These are phyloP conservation scores for Cancer borealis DNA, from an alignment of 2,888 invertebrate species.

Conservation along the genomic window DNA sequence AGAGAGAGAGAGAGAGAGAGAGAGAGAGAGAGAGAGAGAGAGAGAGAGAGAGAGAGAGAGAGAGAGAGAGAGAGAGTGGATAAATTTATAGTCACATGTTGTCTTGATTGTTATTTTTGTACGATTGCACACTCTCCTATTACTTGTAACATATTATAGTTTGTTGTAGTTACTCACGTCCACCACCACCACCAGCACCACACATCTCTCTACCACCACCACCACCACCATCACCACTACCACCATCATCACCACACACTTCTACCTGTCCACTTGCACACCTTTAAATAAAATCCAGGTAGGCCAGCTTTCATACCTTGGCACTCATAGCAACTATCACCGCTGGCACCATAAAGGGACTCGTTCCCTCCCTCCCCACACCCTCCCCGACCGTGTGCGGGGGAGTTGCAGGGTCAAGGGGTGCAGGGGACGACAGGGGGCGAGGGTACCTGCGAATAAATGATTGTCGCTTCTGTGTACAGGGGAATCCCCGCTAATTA, in stretches of 20 bases:
- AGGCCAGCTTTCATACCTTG: too few species aligned
- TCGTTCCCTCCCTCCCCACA: too few species aligned
- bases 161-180: too few species aligned
- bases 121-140: neutral
- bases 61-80: conserved; percentile 34
- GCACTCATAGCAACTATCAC: too few species aligned
- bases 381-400: neutral
- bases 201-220: neutral
- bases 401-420: neutral
- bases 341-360: too few species aligned
- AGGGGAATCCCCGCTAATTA: conserved; percentile 32
- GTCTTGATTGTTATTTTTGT: neutral
- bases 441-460: neutral
- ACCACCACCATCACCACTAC: neutral
- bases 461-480: conserved; percentile 16
- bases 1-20: neutral
- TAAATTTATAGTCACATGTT: neutral
- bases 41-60: neutral
- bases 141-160: too few species aligned
- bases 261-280: too few species aligned
- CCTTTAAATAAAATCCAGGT: too few species aligned
- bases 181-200: too few species aligned
- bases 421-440: neutral
- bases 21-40: too few species aligned
- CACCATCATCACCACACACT: neutral